Evolutionary conservation across 2,888 invertebrate species (phyloP).

Genomic region (Micoletzkya japonica): DNA sequence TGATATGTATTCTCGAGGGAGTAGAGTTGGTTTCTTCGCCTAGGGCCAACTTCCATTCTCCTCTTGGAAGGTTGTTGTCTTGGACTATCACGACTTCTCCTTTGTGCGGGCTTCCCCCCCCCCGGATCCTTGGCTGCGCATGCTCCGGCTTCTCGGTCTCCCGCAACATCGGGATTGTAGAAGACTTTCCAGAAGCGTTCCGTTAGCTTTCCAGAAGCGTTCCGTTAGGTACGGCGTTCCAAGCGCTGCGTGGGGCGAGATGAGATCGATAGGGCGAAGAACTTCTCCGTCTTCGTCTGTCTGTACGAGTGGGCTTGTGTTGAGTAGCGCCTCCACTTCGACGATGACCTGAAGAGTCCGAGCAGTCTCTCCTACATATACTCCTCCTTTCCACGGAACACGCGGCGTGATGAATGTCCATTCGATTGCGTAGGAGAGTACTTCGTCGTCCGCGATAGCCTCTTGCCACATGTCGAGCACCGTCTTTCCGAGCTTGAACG

Average conservation of each 20-base stretch:
- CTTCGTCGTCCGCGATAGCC: background rate
- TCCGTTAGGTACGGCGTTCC: background rate
- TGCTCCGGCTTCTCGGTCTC: background rate
- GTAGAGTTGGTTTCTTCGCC: background rate
- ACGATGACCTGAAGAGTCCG: too few species aligned
- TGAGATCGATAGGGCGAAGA: slow-evolving; percentile 5
- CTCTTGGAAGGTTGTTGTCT: background rate
- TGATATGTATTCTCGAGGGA: too few species aligned
- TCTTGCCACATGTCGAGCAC: background rate
- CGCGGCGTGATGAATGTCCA: slow-evolving; percentile 64
- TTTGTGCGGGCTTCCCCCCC: background rate
- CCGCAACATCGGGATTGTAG: background rate
- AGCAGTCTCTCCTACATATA: slow-evolving; percentile 66
- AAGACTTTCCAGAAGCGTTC: slow-evolving; percentile 2
- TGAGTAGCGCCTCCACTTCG: slow-evolving; percentile 1
- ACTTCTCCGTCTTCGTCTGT: background rate
- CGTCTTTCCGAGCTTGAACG: slow-evolving; percentile 59
- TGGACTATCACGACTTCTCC: slow-evolving; percentile 1
- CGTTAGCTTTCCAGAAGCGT: background rate
- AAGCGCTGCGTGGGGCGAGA: background rate
- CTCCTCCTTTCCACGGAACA: slow-evolving; percentile 67
- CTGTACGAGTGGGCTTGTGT: background rate
- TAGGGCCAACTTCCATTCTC: background rate
- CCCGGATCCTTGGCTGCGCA: background rate
- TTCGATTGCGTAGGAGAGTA: slow-evolving; percentile 32